phyloP scores from a whole-genome alignment of 2,797 vertebrate genomes.

The Gymnocypris eckloni region DNA sequence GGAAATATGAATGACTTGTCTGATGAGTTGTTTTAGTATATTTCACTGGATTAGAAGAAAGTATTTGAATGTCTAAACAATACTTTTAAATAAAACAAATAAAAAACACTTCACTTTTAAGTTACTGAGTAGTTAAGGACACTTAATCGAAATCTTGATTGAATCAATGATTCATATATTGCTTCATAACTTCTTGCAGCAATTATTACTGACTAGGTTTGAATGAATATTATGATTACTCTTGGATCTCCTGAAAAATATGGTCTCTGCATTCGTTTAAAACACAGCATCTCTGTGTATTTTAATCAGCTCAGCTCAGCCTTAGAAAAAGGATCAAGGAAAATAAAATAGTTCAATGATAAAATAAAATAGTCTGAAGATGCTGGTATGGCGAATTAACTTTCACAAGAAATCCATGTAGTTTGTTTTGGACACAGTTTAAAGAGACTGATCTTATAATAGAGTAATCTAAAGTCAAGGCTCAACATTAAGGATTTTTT shows the following conservation, averaged over 20 bases:
- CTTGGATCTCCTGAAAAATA: constrained; percentile 50
- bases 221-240: constrained; percentile 50
- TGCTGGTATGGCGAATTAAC: constrained; percentile 26
- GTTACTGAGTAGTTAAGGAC: not conserved
- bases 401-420: constrained; percentile 4
- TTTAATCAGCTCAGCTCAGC: constrained; percentile 28
- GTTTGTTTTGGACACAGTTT: constrained; percentile 10
- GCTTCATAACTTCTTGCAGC: not conserved
- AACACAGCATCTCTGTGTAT: constrained; percentile 3
- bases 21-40: not conserved
- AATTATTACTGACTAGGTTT: constrained; percentile 34
- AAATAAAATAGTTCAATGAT: constrained; percentile 20
- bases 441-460: not conserved
- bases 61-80: not conserved
- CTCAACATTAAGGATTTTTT: not conserved
- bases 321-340: constrained; percentile 30
- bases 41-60: not conserved
- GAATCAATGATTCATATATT: no score
- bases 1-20: not conserved
- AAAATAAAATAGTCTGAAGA: constrained; percentile 11
- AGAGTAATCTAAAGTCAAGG: not conserved
- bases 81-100: not conserved
- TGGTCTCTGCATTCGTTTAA: constrained; percentile 16
- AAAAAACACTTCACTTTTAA: not conserved
- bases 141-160: not conserved